Evolutionary conservation across 2,797 vertebrate genomes (phyloP).

Genomic region (Danio jaintianensis): DNA sequence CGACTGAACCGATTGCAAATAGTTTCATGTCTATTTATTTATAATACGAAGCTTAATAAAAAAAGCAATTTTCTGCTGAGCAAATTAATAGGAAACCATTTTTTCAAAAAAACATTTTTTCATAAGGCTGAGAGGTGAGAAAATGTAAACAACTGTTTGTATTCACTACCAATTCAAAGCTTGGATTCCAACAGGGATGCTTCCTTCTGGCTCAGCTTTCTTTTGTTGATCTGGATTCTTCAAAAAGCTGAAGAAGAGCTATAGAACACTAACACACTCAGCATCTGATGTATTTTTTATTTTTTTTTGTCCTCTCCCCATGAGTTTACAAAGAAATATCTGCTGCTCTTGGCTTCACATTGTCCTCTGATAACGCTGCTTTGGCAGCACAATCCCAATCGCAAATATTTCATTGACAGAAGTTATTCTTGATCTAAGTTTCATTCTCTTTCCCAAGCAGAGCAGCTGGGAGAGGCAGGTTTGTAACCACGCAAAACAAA

Average conservation of each 20-base stretch:
- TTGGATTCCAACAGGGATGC: conserved; percentile 42
- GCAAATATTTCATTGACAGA: conserved; percentile 70
- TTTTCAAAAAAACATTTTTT: too few relatives aligned
- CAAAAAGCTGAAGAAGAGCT: conserved; percentile 37
- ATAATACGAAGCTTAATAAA: neutral
- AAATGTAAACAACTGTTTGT: conserved; percentile 49
- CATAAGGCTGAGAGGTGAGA: conserved; percentile 32
- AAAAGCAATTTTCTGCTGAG: conserved; percentile 17
- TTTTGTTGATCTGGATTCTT: conserved; percentile 43
- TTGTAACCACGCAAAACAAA: conserved; percentile 71
- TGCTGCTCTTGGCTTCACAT: conserved; percentile 74
- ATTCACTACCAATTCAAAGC: conserved; percentile 43
- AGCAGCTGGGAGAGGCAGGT: conserved; percentile 74
- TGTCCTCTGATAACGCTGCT: conserved; percentile 72
- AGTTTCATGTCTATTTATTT: neutral
- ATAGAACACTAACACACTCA: conserved; percentile 55
- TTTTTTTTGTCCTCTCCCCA: neutral
- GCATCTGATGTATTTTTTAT: conserved; percentile 75
- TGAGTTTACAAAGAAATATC: conserved; percentile 67
- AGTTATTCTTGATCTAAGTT: conserved; percentile 71
- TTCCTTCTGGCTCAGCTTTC: conserved; percentile 20
- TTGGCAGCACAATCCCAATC: conserved; percentile 75
- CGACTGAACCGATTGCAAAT: neutral
- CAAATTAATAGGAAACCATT: conserved; percentile 14
- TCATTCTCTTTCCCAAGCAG: conserved; percentile 66